Evolutionary conservation across 2,797 vertebrate genomes (phyloP).

Genomic region (Myotis daubentonii): DNA sequence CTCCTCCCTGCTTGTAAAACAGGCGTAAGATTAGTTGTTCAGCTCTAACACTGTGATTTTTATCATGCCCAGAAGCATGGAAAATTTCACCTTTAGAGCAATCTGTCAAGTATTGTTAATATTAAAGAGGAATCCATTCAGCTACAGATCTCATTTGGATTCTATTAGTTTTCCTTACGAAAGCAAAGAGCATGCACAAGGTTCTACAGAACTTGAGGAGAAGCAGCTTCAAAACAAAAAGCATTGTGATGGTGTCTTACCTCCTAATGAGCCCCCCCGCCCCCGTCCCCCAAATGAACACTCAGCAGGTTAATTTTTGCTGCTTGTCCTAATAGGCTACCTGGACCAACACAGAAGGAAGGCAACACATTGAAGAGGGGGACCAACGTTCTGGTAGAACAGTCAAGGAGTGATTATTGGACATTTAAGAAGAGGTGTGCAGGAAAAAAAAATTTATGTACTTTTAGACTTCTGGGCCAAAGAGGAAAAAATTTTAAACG

Average conservation of each 20-base stretch:
- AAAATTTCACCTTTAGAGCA: background rate
- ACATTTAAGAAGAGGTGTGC: background rate
- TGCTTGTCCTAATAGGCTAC: background rate
- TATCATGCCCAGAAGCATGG: background rate
- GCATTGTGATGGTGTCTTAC: background rate
- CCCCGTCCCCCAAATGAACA: background rate
- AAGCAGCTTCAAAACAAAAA: background rate
- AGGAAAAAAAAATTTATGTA: background rate
- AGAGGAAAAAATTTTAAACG: constrained; percentile 32
- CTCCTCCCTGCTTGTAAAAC: background rate
- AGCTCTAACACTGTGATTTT: background rate
- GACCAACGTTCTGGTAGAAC: background rate
- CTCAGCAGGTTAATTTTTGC: background rate
- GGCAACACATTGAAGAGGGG: background rate
- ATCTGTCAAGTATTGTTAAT: background rate
- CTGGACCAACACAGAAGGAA: background rate
- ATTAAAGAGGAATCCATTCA: background rate
- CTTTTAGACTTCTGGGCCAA: background rate
- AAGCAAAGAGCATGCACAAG: background rate
- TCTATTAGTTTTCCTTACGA: background rate
- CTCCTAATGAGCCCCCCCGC: background rate
- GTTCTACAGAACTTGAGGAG: background rate
- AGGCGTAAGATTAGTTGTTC: background rate
- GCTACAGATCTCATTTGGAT: background rate
- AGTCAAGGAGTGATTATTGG: background rate